These are phyloP conservation scores for Lathronympha strigana DNA, from an alignment of 2,888 invertebrate genomes.

Conservation along the genomic window DNA sequence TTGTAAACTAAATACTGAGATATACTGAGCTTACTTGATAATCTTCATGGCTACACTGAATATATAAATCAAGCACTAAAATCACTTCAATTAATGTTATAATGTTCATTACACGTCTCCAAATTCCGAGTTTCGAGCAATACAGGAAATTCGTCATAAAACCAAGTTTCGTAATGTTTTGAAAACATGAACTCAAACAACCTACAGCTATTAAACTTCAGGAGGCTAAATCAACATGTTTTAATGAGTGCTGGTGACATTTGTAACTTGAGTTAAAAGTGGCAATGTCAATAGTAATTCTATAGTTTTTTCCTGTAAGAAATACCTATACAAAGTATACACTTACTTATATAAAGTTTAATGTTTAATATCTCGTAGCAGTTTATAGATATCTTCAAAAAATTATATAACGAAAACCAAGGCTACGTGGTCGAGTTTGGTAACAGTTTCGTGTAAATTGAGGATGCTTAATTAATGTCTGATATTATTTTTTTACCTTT, in stretches of 20 bases:
- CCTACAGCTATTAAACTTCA: not conserved
- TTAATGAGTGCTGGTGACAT: not conserved
- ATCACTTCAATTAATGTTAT: not conserved
- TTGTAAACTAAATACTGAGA: no score
- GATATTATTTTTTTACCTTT: no score
- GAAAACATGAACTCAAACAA: conserved; percentile 4
- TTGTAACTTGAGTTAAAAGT: no score
- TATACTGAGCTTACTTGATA: conserved; percentile 4
- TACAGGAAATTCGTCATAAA: conserved; percentile 1
- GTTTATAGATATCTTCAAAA: no score
- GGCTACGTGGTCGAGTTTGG: no score
- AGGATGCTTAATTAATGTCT: no score
- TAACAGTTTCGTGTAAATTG: no score
- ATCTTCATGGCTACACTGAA: conserved; percentile 3
- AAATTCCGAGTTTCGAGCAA: not conserved
- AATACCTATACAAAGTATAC: no score
- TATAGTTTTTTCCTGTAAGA: not conserved
- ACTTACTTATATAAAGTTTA: no score
- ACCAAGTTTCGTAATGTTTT: conserved; percentile 13
- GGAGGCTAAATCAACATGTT: not conserved
- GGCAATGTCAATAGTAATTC: no score
- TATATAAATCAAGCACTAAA: conserved; percentile 1
- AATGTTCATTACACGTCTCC: conserved; percentile 5
- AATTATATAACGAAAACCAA: no score
- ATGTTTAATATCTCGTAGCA: no score